Evolutionary conservation across 2,113 vertebrate species (phyloP).

Genomic region (Paedocypris sp.): DNA sequence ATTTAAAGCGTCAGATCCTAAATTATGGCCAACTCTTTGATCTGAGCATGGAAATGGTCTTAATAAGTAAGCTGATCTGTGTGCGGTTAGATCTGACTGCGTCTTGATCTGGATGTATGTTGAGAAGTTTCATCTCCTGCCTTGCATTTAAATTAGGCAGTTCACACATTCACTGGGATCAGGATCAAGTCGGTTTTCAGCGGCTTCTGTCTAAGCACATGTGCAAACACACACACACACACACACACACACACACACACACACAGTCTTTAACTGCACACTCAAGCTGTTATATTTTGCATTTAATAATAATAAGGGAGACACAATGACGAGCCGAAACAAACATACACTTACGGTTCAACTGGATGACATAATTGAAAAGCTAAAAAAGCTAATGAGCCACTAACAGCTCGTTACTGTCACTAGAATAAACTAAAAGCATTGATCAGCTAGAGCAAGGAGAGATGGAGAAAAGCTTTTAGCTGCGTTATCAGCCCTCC

Average conservation of each 20-base stretch:
- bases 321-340: not conserved
- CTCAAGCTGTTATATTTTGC: not conserved
- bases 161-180: not conserved
- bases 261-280: not conserved
- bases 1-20: slow-evolving; percentile 18
- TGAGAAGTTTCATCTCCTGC: slow-evolving; percentile 1
- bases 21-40: slow-evolving; percentile 8
- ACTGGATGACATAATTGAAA: not conserved
- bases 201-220: not conserved
- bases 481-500: slow-evolving; percentile 12
- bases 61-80: not conserved
- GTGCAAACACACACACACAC: not conserved
- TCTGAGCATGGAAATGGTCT: slow-evolving; percentile 1
- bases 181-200: not conserved
- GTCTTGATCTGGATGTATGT: slow-evolving; percentile 20
- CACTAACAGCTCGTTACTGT: slow-evolving; percentile 4
- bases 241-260: not conserved
- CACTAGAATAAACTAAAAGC: slow-evolving; percentile 11
- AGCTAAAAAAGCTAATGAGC: not conserved
- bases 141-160: slow-evolving; percentile 15
- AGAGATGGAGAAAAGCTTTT: slow-evolving; percentile 3
- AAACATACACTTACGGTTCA: not conserved
- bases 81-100: not conserved
- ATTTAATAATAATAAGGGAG: slow-evolving; percentile 5
- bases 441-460: not conserved